Evolutionary conservation across 1,140 invertebrate genomes (phyloP).

Genomic region (Ostrea edulis): DNA sequence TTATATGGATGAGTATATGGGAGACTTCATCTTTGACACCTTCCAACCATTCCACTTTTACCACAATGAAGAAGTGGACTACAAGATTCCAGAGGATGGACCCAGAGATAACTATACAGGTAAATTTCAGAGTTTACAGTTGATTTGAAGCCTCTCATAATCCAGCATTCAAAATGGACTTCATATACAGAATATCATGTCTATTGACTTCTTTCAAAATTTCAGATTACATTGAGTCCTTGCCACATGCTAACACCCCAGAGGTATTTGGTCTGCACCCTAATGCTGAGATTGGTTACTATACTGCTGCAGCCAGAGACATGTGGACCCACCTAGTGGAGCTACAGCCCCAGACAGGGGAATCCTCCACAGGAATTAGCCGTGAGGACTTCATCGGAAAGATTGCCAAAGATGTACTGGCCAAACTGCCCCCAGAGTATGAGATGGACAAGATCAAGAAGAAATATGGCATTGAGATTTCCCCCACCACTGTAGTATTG

Average conservation of each 20-base stretch:
- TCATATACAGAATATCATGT: too few relatives aligned
- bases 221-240: constrained; percentile 77
- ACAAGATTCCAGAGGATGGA: constrained; percentile 87
- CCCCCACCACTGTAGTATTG: constrained; percentile 90
- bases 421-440: constrained; percentile 87
- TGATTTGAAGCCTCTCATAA: too few relatives aligned
- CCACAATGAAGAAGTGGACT: constrained; percentile 87
- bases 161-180: too few relatives aligned
- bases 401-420: constrained; percentile 85
- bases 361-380: constrained; percentile 75
- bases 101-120: constrained; percentile 82
- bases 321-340: constrained; percentile 92
- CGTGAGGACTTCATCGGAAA: constrained; percentile 87
- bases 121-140: constrained; percentile 53
- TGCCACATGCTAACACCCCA: constrained; percentile 79
- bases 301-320: constrained; percentile 89
- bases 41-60: constrained; percentile 95
- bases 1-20: constrained; percentile 96
- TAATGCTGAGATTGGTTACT: constrained; percentile 82
- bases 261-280: constrained; percentile 80
- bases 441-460: constrained; percentile 89
- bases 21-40: constrained; percentile 93
- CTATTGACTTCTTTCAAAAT: too few relatives aligned
- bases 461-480: constrained; percentile 87
- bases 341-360: constrained; percentile 89